Evolutionary conservation across 2,113 vertebrate genomes (phyloP).

Genomic region (Lucifuga dentata): DNA sequence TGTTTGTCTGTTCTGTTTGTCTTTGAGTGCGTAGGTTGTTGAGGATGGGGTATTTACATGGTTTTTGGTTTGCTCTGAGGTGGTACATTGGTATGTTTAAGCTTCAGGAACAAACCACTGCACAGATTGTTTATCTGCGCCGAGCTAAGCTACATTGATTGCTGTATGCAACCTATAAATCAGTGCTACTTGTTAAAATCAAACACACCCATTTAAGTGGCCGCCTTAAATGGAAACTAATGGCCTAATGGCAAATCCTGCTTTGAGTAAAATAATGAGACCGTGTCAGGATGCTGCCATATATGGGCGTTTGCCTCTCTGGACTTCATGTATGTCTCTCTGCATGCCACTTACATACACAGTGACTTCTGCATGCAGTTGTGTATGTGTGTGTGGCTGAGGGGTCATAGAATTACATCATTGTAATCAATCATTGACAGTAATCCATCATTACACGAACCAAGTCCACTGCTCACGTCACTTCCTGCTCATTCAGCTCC

Average conservation of each 20-base stretch:
- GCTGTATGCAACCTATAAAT: slow-evolving; percentile 25
- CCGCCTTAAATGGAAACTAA: slow-evolving; percentile 52
- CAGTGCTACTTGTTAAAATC: slow-evolving; percentile 31
- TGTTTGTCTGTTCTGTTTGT: no score
- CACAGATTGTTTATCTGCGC: slow-evolving; percentile 1
- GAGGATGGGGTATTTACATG: no score
- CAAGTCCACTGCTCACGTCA: no score
- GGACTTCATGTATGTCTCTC: background rate
- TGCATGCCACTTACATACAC: background rate
- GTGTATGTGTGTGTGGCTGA: slow-evolving; percentile 8
- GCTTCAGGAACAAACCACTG: background rate
- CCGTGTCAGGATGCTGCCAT: slow-evolving; percentile 11
- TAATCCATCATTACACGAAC: no score
- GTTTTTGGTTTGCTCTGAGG: no score
- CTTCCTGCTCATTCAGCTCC: no score
- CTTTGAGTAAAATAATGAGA: slow-evolving; percentile 43
- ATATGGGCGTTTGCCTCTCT: slow-evolving; percentile 43
- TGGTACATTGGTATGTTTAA: background rate
- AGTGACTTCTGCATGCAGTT: background rate
- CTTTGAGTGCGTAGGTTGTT: no score
- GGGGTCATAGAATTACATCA: no score
- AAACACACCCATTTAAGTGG: slow-evolving; percentile 4
- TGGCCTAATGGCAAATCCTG: slow-evolving; percentile 18
- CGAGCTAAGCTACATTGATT: slow-evolving; percentile 23
- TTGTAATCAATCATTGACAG: no score